Base-by-base conservation (phyloP, 2,113 vertebrate genomes). In the Nothocercus julius region DNA sequence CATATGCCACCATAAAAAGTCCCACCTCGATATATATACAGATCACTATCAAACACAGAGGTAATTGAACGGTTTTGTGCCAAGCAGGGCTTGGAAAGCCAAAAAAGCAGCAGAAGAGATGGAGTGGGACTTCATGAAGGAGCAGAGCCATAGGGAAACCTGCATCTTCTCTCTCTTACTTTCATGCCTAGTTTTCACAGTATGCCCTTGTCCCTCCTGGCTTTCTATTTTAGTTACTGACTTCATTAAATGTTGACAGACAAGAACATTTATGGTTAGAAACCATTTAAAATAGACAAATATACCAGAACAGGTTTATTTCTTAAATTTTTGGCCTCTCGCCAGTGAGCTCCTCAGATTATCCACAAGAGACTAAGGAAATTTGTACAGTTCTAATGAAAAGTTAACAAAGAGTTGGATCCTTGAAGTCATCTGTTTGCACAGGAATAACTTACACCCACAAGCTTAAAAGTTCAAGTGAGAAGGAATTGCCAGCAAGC, bases 41-140 rank as follows among this genome's bases (percentile, higher is more conserved):
- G 69, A 87, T 80, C 72, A 82, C 45, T 85, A 77, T 56, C 59
- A 67, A 94, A 82, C 82, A 42, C 30, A 78, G 87, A 94, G 32
- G 45, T 58, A 87, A 84, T 91, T 90, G 92, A 95, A 94, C 38
- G 91, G 9, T 44, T 96, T 73, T 82, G 34, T n/a, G 87, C 32
- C 36, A 82, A 73, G 73, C 20, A 54, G 76, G 24, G 30, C 68
- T 84, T 95, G 53, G 61, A 93, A 96, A 76, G 56, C 15, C 45
- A 94, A 86, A 63, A 38, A 84, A 64, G 59, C 88, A 67, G 72
- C 47, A 82, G 49, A 75, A 91, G 59, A 83, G 82, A 36, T 79
- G 96, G 81, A 86, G 75, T 36, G 75, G 58, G 77, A 81, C 25
- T 54, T 85, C 79, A 62, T 22, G 9, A 85, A 93, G 28, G 81